A percentile compares a stretch with the other conserved stretches of the same genome.
These are phyloP conservation scores for Gallirallus australis DNA, from an alignment of 2,797 vertebrate species.

Conservation along the genomic window DNA sequence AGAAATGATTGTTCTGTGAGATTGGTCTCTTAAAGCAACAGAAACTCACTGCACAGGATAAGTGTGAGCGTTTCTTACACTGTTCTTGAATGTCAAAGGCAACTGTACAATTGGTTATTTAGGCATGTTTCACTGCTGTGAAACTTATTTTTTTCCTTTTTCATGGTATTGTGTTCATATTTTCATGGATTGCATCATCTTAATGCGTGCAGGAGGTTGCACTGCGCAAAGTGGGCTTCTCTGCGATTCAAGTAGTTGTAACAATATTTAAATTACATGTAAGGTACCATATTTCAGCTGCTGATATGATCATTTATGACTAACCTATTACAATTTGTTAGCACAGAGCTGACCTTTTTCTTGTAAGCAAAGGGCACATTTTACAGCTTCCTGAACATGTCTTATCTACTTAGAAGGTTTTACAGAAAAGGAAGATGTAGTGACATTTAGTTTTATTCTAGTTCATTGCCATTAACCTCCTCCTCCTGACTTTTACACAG, in stretches of 20 bases:
- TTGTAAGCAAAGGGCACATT: constrained; percentile 81
- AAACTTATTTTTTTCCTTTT: not conserved
- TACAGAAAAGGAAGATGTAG: constrained; percentile 75
- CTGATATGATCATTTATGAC: constrained; percentile 78
- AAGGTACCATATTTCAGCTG: constrained; percentile 62
- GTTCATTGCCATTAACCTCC: constrained; percentile 77
- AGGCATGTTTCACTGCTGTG: not conserved
- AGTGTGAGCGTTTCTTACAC: not conserved
- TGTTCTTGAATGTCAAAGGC: not conserved
- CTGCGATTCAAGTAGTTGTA: constrained; percentile 26
- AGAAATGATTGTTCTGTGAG: not conserved
- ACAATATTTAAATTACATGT: constrained; percentile 66
- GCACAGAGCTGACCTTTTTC: constrained; percentile 74
- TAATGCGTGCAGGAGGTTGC: not conserved
- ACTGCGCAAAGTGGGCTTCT: not conserved
- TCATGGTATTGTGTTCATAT: not conserved
- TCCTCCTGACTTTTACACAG: constrained; percentile 50
- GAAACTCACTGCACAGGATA: not conserved
- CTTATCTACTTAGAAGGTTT: constrained; percentile 78
- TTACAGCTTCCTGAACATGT: constrained; percentile 79
- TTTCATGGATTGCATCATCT: not conserved
- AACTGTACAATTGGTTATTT: not conserved
- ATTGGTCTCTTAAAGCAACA: not conserved
- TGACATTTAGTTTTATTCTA: constrained; percentile 83
- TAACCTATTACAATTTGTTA: constrained; percentile 79